Base-by-base conservation (phyloP, 2,113 vertebrate species). In the Raja brachyura region DNA sequence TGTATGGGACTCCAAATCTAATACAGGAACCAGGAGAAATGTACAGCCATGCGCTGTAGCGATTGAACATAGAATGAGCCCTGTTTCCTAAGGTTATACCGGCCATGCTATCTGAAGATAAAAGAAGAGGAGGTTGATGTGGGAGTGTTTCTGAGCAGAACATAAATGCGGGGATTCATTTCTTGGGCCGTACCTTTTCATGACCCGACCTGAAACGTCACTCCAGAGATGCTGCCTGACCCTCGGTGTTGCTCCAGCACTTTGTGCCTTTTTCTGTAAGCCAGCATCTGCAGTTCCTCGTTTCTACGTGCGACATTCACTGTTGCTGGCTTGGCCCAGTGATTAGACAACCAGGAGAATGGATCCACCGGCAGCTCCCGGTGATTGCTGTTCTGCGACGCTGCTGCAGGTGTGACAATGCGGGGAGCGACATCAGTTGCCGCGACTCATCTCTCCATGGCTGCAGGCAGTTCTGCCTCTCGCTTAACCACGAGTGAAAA, bases 381-480 rank as follows among this genome's bases (percentile, higher is more conserved):
- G 14, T 66, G 28, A 25, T 88, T 31, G 63, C n/a, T 31, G 59
- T 31, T 63, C 28, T 31, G 13, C 18, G 83, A n/a, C 13, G 20
- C 63, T 63, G 5, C 28, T 88, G 83, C 83, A 66, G 83, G 83
- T 88, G 59, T 88, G n/a, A 31, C 59, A 28, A 25, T 85, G 81
- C n/a, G n/a, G n/a, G n/a, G n/a, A 31, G 31, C 63, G 83, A 66
- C 59, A 63, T 88, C n/a, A 63, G 59, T 86, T 86, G 5, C 83
- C 6, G 18, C 11, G 5, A 31, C 28, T n/a, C 59, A 54, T 88
- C 83, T 88, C 61, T 88, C 59, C 59, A 28, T 88, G 14, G 59
- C 83, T 88, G 83, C 83, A 88, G 59, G 83, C 83, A 63, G 63
- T 88, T n/a, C 83, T 88, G 83, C 61, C 83, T 88, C 31, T 88